Evolutionary conservation across 2,888 invertebrate genomes (phyloP), one percentile per base, ranked within the genome.

Genomic region (Drosophila longiperda): DNA sequence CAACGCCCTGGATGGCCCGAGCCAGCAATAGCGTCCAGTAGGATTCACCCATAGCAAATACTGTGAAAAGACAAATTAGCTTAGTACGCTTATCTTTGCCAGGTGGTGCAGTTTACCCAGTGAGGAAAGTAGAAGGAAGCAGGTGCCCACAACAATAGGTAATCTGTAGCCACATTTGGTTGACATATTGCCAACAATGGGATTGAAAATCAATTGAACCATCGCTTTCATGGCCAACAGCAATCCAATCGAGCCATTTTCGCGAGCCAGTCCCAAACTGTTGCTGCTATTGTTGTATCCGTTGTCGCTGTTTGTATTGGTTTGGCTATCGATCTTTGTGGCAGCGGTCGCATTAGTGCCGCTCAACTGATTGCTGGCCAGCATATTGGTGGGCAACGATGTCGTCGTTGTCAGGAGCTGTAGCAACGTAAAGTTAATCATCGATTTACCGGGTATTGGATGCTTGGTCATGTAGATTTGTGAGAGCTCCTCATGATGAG

Each of bases 181-280:
- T 4, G 96, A 96, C 54, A 96, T 91, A 74, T 94, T 95, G 36
- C 97, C 97, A 48, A 97, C 95, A 48, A 96, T 93, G 2, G 97
- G 97, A 91, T 97, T 97, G 84, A 95, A 94, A 67, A 96, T 93
- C 62, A 97, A 94, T 92, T 97, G 97, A 6, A 97, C 95, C 71
- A 97, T 93, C 29, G 97, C 97, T 93, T 97, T 97, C 61, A 96
- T 96, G 40, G 97, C 96, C 60, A 96, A 92, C 60, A 96, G 91
- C 42, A 96, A 93, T 20, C 96, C 96, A 54, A 96, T 94, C 67
- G 95, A 94, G 6, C 95, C 95, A 88, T 96, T 96, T 86, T 96
- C 95, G 71, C 94, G 93, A 68, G 94, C 94, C 61, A 95, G 73
- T 38, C 94, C 94, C 54, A 95, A 74, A 32, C 65, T 85, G 58